phyloP scores from a whole-genome alignment of 2,797 vertebrate genomes.

The Takifugu ocellatus region DNA sequence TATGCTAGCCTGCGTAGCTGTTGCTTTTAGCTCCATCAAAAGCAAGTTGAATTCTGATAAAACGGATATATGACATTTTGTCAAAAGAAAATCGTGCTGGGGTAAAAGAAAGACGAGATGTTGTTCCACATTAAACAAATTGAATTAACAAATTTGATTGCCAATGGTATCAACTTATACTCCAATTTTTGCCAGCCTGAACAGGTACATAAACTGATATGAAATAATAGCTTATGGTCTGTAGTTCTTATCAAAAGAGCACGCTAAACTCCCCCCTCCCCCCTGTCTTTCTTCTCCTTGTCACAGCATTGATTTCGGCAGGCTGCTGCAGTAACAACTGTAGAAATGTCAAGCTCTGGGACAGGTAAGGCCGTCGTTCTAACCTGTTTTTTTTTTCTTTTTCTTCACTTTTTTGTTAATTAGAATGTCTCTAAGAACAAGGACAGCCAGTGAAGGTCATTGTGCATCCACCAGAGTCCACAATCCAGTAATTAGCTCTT shows the following conservation, averaged over 20 bases:
- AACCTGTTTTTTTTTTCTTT: slow-evolving; percentile 21
- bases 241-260: slow-evolving; percentile 25
- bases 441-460: slow-evolving; percentile 40
- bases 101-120: too few relatives aligned
- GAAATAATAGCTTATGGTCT: not conserved
- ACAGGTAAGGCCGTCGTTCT: slow-evolving; percentile 69
- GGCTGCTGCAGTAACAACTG: slow-evolving; percentile 81
- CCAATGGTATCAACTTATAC: too few relatives aligned
- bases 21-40: too few relatives aligned
- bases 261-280: slow-evolving; percentile 34
- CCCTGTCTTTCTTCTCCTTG: slow-evolving; percentile 31
- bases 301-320: slow-evolving; percentile 78
- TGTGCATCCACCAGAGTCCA: slow-evolving; percentile 31
- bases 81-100: too few relatives aligned
- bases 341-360: slow-evolving; percentile 81
- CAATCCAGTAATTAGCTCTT: slow-evolving; percentile 53
- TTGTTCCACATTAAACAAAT: too few relatives aligned
- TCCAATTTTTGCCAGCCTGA: not conserved
- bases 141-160: too few relatives aligned
- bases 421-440: slow-evolving; percentile 30
- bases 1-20: too few relatives aligned
- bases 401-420: slow-evolving; percentile 31
- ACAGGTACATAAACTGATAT: not conserved
- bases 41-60: too few relatives aligned
- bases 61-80: too few relatives aligned